Percentiles rank a stretch among this genome's conserved stretches.
These are phyloP conservation scores for Synergus japonicus DNA, from an alignment of 2,888 invertebrate species.

Conservation along the genomic window DNA sequence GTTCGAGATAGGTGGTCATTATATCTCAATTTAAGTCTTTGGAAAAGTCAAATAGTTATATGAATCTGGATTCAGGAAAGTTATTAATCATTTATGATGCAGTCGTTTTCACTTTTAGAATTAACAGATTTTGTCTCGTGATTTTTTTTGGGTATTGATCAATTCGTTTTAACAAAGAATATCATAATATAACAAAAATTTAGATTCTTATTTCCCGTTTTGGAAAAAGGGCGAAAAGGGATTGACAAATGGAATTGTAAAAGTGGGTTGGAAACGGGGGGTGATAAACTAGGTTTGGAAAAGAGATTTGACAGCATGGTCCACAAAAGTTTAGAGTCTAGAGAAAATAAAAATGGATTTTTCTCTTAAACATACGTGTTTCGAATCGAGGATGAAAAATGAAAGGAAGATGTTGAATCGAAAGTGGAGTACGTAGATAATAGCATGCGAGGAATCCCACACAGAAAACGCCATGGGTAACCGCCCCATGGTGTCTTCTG, in stretches of 20 bases:
- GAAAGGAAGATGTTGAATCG: conserved; percentile 14
- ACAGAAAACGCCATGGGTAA: conserved; percentile 43
- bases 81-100: neutral
- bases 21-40: conserved; percentile 17
- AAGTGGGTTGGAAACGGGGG: neutral
- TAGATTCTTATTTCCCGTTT: too few species aligned
- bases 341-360: conserved; percentile 9
- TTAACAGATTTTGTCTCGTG: too few species aligned
- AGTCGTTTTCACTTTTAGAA: neutral
- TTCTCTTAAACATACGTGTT: neutral
- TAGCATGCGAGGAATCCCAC: conserved; percentile 32
- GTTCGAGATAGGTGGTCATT: conserved; percentile 19
- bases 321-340: neutral
- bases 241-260: neutral
- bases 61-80: neutral
- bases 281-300: too few species aligned
- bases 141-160: too few species aligned
- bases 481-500: conserved; percentile 42
- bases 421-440: conserved; percentile 14
- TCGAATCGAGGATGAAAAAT: conserved; percentile 28
- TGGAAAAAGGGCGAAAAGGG: too few species aligned
- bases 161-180: too few species aligned
- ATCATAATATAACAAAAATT: too few species aligned
- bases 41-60: conserved; percentile 13
- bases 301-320: neutral